Conservation (phyloP, 2,888 invertebrate species). For the Ischnura elegans region DNA sequence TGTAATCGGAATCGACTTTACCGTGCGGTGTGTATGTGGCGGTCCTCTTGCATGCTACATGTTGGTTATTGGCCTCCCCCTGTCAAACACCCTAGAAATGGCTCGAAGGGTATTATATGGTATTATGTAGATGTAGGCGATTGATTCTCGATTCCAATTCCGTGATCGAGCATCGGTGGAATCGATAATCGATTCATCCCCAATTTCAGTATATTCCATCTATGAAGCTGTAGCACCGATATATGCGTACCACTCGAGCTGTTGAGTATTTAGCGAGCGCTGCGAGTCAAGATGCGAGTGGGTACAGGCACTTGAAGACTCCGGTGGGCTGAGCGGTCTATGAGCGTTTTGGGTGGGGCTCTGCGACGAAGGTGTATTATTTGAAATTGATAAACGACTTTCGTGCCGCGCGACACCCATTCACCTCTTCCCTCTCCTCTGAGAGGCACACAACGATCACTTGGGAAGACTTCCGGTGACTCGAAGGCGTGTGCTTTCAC, state of each 20-base stretch:
- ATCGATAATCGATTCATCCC: too few relatives aligned
- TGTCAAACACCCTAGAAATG: too few relatives aligned
- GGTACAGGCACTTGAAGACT: neutral
- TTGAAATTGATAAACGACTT: conserved; percentile 35
- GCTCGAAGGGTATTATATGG: too few relatives aligned
- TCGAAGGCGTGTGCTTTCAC: neutral
- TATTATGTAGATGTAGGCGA: too few relatives aligned
- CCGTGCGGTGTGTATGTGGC: too few relatives aligned
- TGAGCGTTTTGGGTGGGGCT: neutral
- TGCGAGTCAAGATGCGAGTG: neutral
- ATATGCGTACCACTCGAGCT: neutral
- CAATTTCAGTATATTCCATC: too few relatives aligned
- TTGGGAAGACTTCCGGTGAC: neutral
- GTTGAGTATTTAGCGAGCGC: neutral
- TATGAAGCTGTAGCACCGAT: neutral
- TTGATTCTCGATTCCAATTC: too few relatives aligned
- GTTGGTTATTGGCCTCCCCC: too few relatives aligned
- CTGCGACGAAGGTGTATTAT: neutral
- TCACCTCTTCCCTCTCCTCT: neutral
- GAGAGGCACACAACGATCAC: neutral
- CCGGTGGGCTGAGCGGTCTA: neutral
- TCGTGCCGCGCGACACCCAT: conserved; percentile 18
- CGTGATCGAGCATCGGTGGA: too few relatives aligned
- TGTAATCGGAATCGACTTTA: too few relatives aligned
- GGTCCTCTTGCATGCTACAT: too few relatives aligned